phyloP scores from a whole-genome alignment of 2,797 vertebrate species.

The Tapirus indicus region DNA sequence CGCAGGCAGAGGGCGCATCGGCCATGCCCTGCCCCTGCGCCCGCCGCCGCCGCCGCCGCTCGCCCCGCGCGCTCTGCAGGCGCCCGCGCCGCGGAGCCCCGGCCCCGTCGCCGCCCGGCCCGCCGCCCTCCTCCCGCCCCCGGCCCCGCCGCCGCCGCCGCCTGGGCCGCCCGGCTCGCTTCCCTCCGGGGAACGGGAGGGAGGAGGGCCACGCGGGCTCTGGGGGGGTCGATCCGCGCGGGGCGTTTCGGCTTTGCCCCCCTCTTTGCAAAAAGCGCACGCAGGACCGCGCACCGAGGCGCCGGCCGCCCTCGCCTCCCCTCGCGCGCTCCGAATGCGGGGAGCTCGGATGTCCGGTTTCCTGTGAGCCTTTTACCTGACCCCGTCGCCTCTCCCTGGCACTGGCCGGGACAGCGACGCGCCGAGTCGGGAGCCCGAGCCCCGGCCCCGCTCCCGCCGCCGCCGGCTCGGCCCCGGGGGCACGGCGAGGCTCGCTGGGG shows the following conservation, averaged over 20 bases:
- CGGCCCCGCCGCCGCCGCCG: constrained; percentile 25
- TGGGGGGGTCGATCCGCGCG: not conserved
- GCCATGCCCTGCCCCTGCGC: constrained; percentile 86
- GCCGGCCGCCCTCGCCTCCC: constrained; percentile 74
- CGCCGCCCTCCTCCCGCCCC: constrained; percentile 13
- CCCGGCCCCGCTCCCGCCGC: constrained; percentile 70
- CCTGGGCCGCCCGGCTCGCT: constrained; percentile 67
- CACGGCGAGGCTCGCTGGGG: not conserved
- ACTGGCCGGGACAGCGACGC: constrained; percentile 69
- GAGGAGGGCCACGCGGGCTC: constrained; percentile 47
- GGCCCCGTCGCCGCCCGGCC: constrained; percentile 43
- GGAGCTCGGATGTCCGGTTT: constrained; percentile 88
- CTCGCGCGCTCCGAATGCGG: constrained; percentile 78
- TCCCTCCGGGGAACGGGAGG: constrained; percentile 38
- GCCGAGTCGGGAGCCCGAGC: constrained; percentile 74
- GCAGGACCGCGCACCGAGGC: constrained; percentile 14
- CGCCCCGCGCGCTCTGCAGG: constrained; percentile 78
- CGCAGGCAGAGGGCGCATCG: constrained; percentile 89
- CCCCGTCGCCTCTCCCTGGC: constrained; percentile 77
- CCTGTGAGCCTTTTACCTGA: constrained; percentile 85
- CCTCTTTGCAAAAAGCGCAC: not conserved
- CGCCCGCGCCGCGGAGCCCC: not conserved
- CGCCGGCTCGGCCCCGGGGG: constrained; percentile 61
- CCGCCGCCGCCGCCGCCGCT: constrained; percentile 74
- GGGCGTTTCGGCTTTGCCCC: not conserved